These are phyloP conservation scores for Chlorodrepanis virens DNA, from an alignment of 2,113 vertebrate genomes.

Conservation along the genomic window DNA sequence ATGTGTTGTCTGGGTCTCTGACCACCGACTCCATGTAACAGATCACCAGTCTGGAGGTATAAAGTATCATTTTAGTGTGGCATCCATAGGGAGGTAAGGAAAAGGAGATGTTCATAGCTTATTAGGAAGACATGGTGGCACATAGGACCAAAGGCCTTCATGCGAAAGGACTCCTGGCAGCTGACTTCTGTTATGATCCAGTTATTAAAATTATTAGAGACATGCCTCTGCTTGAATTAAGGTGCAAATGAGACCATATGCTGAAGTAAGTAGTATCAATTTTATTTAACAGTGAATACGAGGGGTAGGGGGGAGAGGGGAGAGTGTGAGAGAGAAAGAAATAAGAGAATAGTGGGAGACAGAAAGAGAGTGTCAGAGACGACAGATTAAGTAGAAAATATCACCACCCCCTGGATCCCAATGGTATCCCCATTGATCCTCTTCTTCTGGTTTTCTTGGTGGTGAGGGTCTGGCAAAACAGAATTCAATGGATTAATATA, in stretches of 20 bases:
- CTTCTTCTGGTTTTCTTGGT: background rate
- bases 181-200: background rate
- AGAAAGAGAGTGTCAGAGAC: background rate
- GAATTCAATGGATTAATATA: background rate
- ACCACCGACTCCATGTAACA: background rate
- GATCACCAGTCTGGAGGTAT: background rate
- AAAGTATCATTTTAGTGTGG: background rate
- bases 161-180: background rate
- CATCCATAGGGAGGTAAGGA: background rate
- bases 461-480: background rate
- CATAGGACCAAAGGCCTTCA: background rate
- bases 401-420: background rate
- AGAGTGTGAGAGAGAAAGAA: background rate
- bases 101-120: background rate
- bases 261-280: background rate
- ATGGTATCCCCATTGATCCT: background rate
- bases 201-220: background rate
- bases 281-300: background rate
- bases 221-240: background rate
- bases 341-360: background rate
- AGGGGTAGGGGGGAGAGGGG: background rate
- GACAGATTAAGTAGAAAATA: background rate
- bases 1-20: background rate
- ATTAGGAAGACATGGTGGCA: background rate
- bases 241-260: background rate